A percentile compares a stretch with the other conserved stretches of the same genome.
phyloP scores from a whole-genome alignment of 2,888 invertebrate species.

The Venustoraphidia nigricollis region DNA sequence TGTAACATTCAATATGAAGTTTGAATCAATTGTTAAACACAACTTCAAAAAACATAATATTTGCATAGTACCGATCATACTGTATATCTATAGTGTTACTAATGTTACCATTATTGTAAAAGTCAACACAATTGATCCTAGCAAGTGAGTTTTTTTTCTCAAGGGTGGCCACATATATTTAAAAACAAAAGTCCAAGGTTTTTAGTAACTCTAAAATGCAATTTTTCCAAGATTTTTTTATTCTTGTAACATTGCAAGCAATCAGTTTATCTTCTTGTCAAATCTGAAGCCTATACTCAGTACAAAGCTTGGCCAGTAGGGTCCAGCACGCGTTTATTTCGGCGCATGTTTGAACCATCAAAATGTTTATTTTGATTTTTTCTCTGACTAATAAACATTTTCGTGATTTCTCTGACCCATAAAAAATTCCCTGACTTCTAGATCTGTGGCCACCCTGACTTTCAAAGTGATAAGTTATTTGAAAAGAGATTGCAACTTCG shows the following conservation, averaged over 20 bases:
- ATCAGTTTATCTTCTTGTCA: no score
- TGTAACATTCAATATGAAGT: conserved; percentile 41
- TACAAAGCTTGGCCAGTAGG: no score
- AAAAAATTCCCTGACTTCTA: no score
- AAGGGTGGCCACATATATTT: conserved; percentile 8
- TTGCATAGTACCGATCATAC: conserved; percentile 50
- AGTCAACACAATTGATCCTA: conserved; percentile 41
- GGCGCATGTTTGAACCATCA: no score
- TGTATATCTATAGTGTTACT: conserved; percentile 52
- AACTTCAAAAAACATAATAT: conserved; percentile 42
- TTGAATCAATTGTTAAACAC: conserved; percentile 40
- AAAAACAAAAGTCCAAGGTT: neutral
- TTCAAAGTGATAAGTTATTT: no score
- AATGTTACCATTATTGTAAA: conserved; percentile 39
- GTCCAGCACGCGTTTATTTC: no score
- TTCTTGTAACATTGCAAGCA: no score
- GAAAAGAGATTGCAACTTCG: no score
- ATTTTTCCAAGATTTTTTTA: neutral
- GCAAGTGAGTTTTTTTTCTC: conserved; percentile 30
- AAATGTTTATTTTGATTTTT: no score
- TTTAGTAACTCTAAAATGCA: neutral
- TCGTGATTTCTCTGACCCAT: no score
- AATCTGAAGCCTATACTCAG: no score
- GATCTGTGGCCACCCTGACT: no score
- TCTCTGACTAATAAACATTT: neutral